These are phyloP conservation scores for Camponotus pennsylvanicus DNA, from an alignment of 1,140 invertebrate genomes.

Conservation along the genomic window DNA sequence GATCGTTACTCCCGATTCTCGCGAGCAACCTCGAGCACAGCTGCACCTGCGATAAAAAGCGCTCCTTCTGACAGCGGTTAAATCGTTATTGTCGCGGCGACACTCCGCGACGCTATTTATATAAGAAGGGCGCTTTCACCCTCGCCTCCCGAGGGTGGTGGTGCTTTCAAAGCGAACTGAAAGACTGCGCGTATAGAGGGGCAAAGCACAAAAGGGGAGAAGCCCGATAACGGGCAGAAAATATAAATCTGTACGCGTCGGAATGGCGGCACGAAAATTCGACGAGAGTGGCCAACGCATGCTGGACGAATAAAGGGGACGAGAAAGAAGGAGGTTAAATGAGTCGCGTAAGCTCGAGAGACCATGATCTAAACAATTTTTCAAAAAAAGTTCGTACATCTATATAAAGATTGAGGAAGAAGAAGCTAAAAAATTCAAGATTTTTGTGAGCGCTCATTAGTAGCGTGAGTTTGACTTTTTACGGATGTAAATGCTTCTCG, in stretches of 20 bases:
- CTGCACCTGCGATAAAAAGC: constrained; percentile 66
- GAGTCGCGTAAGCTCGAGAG: neutral
- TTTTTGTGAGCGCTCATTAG: neutral
- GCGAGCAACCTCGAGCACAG: constrained; percentile 45
- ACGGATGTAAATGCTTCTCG: neutral
- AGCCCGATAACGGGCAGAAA: constrained; percentile 70
- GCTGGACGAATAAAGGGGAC: constrained; percentile 7
- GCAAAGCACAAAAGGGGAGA: constrained; percentile 61
- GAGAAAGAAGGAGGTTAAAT: neutral
- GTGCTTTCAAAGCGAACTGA: constrained; percentile 47
- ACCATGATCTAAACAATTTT: constrained; percentile 17
- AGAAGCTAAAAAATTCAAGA: neutral
- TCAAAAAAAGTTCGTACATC: neutral
- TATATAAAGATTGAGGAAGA: neutral
- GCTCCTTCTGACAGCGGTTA: constrained; percentile 64
- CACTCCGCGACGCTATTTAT: constrained; percentile 67
- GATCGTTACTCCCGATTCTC: constrained; percentile 71
- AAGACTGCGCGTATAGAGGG: constrained; percentile 64
- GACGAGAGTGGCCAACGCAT: constrained; percentile 52
- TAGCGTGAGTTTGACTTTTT: constrained; percentile 8
- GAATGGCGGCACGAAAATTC: constrained; percentile 69
- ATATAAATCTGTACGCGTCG: constrained; percentile 70
- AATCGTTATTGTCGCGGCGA: constrained; percentile 69
- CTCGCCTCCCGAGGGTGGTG: constrained; percentile 41
- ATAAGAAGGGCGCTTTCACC: constrained; percentile 64